Conservation (phyloP, 2,797 vertebrate species). For the Tangara arthus region DNA sequence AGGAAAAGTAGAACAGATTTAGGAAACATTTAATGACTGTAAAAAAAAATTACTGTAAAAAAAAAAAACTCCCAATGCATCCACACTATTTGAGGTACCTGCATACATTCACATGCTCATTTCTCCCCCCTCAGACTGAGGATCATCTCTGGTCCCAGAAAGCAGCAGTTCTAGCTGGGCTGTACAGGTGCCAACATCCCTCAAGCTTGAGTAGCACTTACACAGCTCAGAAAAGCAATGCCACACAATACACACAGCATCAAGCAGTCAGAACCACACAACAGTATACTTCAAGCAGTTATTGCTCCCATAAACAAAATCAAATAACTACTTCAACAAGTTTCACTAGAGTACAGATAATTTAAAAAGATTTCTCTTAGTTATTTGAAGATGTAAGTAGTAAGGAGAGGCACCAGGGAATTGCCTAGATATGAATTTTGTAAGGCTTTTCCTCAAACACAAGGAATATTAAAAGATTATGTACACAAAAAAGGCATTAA, state of each 20-base stretch:
- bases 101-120: too few species aligned
- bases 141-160: background rate
- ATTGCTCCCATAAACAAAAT: background rate
- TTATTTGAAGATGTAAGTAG: background rate
- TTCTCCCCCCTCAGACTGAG: background rate
- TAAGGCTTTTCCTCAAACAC: background rate
- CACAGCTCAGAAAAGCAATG: background rate
- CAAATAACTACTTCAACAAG: background rate
- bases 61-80: background rate
- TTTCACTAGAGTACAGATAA: background rate
- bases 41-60: background rate
- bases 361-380: background rate
- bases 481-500: background rate
- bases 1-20: background rate
- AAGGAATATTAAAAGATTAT: background rate
- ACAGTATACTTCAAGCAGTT: background rate
- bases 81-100: background rate
- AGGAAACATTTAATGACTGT: background rate
- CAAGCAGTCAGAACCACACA: background rate
- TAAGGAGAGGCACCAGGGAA: background rate
- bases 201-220: accelerated
- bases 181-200: background rate
- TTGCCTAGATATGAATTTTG: background rate
- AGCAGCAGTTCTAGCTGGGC: background rate
- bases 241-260: background rate